A percentile compares a stretch with the other conserved stretches of the same genome.
Conservation (phyloP, 2,113 vertebrate genomes). For the Chlamydotis undulata region DNA sequence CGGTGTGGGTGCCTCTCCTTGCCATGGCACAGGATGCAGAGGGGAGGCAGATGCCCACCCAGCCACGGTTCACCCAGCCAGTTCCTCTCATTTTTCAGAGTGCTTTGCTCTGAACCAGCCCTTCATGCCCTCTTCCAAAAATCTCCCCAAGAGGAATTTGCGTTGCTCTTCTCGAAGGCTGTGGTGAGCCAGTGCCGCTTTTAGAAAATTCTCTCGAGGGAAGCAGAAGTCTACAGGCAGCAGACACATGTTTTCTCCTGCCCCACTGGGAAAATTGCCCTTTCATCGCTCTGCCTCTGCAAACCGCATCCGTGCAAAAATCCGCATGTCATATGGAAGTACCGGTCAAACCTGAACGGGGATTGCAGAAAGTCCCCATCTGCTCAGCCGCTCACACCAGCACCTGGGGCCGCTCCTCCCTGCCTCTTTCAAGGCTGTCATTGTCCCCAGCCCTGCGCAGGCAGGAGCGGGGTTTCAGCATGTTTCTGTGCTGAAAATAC, state of each 20-base stretch:
- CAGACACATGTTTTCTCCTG: not conserved
- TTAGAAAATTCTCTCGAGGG: not conserved
- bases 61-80: not conserved
- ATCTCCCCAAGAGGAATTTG: not conserved
- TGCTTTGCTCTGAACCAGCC: not conserved
- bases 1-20: not conserved
- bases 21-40: not conserved
- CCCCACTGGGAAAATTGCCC: accelerated
- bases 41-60: not conserved
- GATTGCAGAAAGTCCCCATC: not conserved
- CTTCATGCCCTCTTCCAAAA: not conserved
- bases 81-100: not conserved
- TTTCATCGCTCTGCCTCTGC: not conserved
- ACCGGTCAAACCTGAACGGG: not conserved
- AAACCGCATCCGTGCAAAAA: not conserved
- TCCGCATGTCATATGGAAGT: not conserved
- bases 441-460: accelerated
- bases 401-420: not conserved
- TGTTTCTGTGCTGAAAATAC: not conserved
- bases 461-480: not conserved
- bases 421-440: not conserved
- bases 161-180: not conserved
- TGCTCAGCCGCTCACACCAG: accelerated
- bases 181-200: not conserved
- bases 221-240: not conserved